phyloP scores from a whole-genome alignment of 2,113 vertebrate genomes.

The Eudorcas thomsonii region DNA sequence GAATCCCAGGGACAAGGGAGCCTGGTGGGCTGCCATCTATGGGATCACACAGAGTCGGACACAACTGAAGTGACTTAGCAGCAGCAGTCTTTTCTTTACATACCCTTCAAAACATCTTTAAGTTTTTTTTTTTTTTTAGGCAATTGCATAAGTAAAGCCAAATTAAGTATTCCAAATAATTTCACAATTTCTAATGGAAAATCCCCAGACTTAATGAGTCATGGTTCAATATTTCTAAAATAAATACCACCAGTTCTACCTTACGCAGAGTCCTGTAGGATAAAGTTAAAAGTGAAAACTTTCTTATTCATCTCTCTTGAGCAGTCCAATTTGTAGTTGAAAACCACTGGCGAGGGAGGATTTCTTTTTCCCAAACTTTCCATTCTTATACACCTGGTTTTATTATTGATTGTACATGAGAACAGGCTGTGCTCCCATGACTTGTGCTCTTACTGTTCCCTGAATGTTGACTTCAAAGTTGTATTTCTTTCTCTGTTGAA shows the following conservation, averaged over 20 bases:
- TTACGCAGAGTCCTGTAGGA: neutral
- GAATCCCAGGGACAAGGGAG: no score
- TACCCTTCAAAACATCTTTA: neutral
- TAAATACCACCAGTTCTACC: neutral
- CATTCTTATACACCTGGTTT: neutral
- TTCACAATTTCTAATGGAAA: neutral
- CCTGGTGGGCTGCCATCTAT: no score
- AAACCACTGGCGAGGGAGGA: neutral
- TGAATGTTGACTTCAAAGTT: slow-evolving; percentile 33
- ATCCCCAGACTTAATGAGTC: neutral
- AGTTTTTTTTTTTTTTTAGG: neutral
- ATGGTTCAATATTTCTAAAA: neutral
- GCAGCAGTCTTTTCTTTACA: neutral
- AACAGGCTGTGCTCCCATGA: neutral
- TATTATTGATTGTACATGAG: neutral
- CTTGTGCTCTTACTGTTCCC: slow-evolving; percentile 5
- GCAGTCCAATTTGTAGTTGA: neutral
- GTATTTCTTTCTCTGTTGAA: neutral
- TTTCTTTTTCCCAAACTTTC: neutral
- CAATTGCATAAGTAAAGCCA: neutral
- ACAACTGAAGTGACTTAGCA: no score
- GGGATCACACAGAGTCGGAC: no score
- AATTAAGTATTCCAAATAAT: neutral
- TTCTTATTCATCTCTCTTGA: neutral
- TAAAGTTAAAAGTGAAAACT: neutral